These are phyloP conservation scores for Heterodera carotae DNA, from an alignment of 1,140 invertebrate species.

Conservation along the genomic window DNA sequence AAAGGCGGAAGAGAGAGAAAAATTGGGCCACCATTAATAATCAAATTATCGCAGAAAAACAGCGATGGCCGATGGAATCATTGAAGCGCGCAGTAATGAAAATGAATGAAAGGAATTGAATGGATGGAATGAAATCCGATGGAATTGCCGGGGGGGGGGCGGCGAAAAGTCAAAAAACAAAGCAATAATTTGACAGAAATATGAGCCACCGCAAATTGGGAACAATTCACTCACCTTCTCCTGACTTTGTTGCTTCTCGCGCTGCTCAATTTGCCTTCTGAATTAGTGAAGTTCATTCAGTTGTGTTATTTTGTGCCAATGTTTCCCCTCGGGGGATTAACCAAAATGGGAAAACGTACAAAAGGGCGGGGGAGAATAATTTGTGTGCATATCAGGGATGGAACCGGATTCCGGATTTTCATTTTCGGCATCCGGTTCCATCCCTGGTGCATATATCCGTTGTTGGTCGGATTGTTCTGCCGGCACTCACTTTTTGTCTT, in stretches of 20 bases:
- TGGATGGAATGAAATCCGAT: slow-evolving; percentile 8
- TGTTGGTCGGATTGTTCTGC: neutral
- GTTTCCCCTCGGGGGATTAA: too few species aligned
- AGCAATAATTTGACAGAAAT: neutral
- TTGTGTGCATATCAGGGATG: too few species aligned
- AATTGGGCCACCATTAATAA: slow-evolving; percentile 15
- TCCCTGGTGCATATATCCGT: too few species aligned
- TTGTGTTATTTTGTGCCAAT: too few species aligned
- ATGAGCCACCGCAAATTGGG: neutral
- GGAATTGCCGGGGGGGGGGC: neutral
- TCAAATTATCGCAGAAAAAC: slow-evolving; percentile 25
- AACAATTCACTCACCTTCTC: slow-evolving; percentile 78
- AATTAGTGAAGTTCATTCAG: too few species aligned
- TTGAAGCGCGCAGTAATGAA: neutral
- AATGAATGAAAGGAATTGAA: neutral
- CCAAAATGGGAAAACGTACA: too few species aligned
- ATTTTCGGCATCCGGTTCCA: too few species aligned
- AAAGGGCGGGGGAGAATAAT: too few species aligned
- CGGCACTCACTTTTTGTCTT: slow-evolving; percentile 80
- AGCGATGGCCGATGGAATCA: slow-evolving; percentile 20
- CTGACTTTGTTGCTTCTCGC: slow-evolving; percentile 86
- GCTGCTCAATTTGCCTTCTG: slow-evolving; percentile 80
- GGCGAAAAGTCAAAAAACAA: slow-evolving; percentile 5
- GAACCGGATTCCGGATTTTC: too few species aligned
- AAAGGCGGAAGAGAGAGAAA: neutral